phyloP scores from a whole-genome alignment of 2,888 invertebrate species.

The Corbicula japonica region DNA sequence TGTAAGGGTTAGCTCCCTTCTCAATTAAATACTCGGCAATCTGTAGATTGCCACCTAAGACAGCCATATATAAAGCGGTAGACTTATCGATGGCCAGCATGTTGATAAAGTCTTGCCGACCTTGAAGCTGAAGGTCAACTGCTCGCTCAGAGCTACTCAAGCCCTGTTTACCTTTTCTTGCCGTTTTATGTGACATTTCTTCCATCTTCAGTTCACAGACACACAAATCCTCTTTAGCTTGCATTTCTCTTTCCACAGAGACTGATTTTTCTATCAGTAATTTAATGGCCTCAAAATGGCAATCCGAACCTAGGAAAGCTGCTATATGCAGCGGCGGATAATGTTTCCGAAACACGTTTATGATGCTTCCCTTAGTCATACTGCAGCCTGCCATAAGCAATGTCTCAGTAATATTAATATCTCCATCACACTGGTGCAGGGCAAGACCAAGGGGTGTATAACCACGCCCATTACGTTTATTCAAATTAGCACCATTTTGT shows the following conservation, averaged over 20 bases:
- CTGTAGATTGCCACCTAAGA: conserved; percentile 61
- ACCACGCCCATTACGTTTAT: conserved; percentile 63
- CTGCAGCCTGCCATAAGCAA: conserved; percentile 66
- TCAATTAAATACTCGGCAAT: conserved; percentile 64
- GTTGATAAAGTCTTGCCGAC: conserved; percentile 50
- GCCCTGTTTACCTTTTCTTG: conserved; percentile 22
- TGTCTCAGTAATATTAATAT: conserved; percentile 47
- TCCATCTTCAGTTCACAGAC: conserved; percentile 7
- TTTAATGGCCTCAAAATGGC: conserved; percentile 49
- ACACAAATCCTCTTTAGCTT: background rate
- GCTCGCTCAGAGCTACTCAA: conserved; percentile 49
- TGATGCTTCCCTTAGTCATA: conserved; percentile 59
- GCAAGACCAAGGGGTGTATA: conserved; percentile 69
- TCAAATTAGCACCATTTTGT: conserved; percentile 69
- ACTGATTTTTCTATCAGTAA: conserved; percentile 36
- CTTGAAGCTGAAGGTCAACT: conserved; percentile 40
- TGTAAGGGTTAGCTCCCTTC: conserved; percentile 65
- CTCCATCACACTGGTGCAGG: conserved; percentile 39
- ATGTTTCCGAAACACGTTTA: conserved; percentile 64
- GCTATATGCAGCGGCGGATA: conserved; percentile 71
- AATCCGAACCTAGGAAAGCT: conserved; percentile 58
- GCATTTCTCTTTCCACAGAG: conserved; percentile 12
- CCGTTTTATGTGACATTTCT: conserved; percentile 5
- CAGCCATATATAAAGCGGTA: conserved; percentile 71
- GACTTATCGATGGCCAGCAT: conserved; percentile 62